Evolutionary conservation across 2,888 invertebrate species (phyloP).

Genomic region (Platycheirus rosarum): DNA sequence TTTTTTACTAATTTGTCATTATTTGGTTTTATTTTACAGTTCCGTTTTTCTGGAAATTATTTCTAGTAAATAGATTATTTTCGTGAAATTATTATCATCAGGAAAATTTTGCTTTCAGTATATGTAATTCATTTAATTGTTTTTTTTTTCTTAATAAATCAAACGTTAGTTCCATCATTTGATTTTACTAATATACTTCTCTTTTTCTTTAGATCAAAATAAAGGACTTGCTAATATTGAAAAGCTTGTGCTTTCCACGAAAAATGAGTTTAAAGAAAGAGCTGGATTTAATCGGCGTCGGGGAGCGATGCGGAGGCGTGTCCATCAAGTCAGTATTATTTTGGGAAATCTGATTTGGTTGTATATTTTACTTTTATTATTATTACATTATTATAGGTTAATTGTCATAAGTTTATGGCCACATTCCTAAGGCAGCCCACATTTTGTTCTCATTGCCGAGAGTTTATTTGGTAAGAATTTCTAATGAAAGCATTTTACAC

Average conservation of each 20-base stretch:
- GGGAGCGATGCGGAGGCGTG: constrained; percentile 98
- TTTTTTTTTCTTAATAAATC: too few relatives aligned
- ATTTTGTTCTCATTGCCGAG: constrained; percentile 99
- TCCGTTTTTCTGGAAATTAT: too few relatives aligned
- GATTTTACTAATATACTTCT: too few relatives aligned
- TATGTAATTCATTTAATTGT: too few relatives aligned
- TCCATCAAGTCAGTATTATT: constrained; percentile 92
- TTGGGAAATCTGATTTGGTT: background rate
- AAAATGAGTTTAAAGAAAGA: constrained; percentile 97
- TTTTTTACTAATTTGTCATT: too few relatives aligned
- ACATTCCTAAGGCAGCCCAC: constrained; percentile 99
- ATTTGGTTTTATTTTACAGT: too few relatives aligned
- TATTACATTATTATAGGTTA: too few relatives aligned
- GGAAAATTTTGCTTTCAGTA: too few relatives aligned
- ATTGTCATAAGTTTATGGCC: constrained; percentile 99
- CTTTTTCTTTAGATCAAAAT: constrained; percentile 82
- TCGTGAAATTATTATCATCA: too few relatives aligned
- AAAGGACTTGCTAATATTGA: constrained; percentile 83
- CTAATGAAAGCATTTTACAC: background rate
- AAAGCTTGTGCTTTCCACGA: constrained; percentile 81
- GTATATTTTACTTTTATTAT: too few relatives aligned
- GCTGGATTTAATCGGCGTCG: constrained; percentile 97
- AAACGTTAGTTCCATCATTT: too few relatives aligned
- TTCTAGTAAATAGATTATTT: too few relatives aligned
- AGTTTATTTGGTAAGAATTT: constrained; percentile 96